phyloP scores from a whole-genome alignment of 2,888 invertebrate genomes.

The Dusona sp. region DNA sequence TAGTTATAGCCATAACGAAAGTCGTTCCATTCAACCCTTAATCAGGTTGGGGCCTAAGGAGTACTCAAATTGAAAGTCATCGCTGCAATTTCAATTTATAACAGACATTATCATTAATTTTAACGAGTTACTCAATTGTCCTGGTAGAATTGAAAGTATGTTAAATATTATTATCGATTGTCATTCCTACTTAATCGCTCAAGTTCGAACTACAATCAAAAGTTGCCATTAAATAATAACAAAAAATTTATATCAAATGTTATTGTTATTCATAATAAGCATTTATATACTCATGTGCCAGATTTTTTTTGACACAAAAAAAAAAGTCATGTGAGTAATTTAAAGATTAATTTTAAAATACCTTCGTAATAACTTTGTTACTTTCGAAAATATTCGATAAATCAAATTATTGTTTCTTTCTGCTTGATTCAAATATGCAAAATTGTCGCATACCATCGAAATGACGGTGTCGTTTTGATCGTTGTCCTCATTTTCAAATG shows the following conservation, averaged over 20 bases:
- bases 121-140: not conserved
- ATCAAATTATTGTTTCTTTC: not conserved
- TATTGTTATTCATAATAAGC: too few species aligned
- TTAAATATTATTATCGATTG: not conserved
- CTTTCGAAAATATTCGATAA: not conserved
- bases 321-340: too few species aligned
- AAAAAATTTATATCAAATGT: too few species aligned
- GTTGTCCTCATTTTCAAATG: not conserved
- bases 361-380: not conserved
- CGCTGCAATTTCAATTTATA: too few species aligned
- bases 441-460: not conserved
- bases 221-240: too few species aligned
- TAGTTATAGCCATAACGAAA: not conserved
- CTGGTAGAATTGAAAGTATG: not conserved
- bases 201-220: too few species aligned
- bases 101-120: not conserved
- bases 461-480: constrained; percentile 4
- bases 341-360: not conserved
- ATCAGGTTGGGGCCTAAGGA: too few species aligned
- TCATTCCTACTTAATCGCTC: not conserved
- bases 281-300: too few species aligned
- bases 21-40: too few species aligned
- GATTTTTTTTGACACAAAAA: too few species aligned
- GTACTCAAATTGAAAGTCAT: too few species aligned
- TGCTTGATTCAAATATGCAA: not conserved